Evolutionary conservation across 2,888 invertebrate species (phyloP), one percentile per base, ranked within the genome.

Genomic region (Hemistola chrysoprasaria): DNA sequence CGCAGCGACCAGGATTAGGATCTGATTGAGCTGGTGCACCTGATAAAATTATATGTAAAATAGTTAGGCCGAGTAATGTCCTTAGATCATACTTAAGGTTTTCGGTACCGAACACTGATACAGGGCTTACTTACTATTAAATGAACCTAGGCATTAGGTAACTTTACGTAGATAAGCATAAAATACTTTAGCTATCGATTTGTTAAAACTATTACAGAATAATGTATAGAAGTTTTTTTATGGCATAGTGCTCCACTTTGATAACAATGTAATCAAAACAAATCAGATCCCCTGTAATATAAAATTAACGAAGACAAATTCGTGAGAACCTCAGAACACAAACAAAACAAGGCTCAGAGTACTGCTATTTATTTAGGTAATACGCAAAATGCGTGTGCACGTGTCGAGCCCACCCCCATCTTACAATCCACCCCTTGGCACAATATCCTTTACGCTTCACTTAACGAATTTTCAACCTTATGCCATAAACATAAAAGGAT

Each of bases 301-400:
- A 42, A 47, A 59, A 62, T 63, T 62, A 67, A 64, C 48, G 52
- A 55, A 59, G 62, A 68, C 65, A 71, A 74, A 78, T 71, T 71
- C 73, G 78, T 82, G 81, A 75, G 80, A 85, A 84, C 73, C 68
- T 59, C 63, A 48, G 64, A 71, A 71, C 65, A 71, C 65, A 73
- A 71, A 69, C 71, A 71, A 58, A 57, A 63, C 65, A 67, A 57
- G 53, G 62, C 60, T 61, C 65, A 69, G 65, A 63, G 50, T 53
- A 62, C 63, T 60, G 64, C 65, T 83, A 85, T 86, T 87, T 87
- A 85, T 87, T 86, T 84, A 75, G 83, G 79, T 80, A 81, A 82
- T 82, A 81, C 82, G 73, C 83, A 79, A 82, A 82, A 83, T 82
- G 80, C 78, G 72, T 60, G 68, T 69, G 78, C 86, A 87, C 86